These are phyloP conservation scores for Bombylius major DNA, from an alignment of 2,888 invertebrate genomes.

Conservation along the genomic window DNA sequence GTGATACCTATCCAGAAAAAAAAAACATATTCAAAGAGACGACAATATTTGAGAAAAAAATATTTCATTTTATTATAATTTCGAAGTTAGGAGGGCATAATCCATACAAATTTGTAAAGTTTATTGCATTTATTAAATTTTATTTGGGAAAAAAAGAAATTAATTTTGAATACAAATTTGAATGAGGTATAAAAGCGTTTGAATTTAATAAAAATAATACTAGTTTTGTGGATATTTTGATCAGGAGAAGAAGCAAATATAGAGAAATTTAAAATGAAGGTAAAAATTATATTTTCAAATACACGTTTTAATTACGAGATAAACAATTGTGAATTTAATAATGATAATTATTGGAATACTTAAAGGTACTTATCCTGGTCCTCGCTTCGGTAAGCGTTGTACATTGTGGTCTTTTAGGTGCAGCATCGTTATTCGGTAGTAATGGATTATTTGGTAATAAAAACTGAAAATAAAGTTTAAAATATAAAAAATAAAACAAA, in stretches of 20 bases:
- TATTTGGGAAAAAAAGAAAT: background rate
- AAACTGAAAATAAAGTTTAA: no score
- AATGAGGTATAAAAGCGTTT: slow-evolving; percentile 3
- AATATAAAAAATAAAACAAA: no score
- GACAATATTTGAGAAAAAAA: no score
- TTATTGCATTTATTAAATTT: background rate
- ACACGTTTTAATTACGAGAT: background rate
- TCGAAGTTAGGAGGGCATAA: background rate
- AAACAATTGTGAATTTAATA: background rate
- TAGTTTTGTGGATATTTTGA: slow-evolving; percentile 5
- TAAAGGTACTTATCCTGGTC: slow-evolving; percentile 4
- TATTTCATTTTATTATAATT: no score
- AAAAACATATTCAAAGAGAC: no score
- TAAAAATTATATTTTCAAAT: background rate
- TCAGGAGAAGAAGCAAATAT: slow-evolving; percentile 1
- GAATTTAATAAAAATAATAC: background rate
- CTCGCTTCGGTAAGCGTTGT: background rate
- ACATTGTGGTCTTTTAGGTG: background rate
- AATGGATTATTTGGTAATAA: background rate
- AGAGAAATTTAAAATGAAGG: slow-evolving; percentile 1
- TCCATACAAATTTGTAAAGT: background rate
- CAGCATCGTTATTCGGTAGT: background rate
- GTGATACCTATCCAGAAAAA: no score
- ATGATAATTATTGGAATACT: background rate
- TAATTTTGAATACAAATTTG: background rate